Evolutionary conservation across 2,888 invertebrate genomes (phyloP).

Genomic region (Celastrina argiolus): DNA sequence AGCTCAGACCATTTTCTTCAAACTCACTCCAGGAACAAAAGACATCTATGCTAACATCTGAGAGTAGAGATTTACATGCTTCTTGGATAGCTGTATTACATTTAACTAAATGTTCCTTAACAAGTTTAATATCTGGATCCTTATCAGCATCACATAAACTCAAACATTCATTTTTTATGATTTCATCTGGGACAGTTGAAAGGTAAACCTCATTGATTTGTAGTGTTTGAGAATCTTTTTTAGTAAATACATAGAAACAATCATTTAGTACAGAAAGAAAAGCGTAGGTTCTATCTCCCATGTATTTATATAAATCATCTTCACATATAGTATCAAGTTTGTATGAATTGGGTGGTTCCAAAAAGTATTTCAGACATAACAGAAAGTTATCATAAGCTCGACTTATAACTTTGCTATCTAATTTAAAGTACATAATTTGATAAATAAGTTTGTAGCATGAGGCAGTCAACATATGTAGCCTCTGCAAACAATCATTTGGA

Average conservation of each 20-base stretch:
- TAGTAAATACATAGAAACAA: conserved; percentile 38
- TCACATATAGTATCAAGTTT: conserved; percentile 46
- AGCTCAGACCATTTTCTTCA: conserved; percentile 52
- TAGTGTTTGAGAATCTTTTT: not conserved
- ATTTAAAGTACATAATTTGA: conserved; percentile 51
- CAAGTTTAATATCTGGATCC: conserved; percentile 41
- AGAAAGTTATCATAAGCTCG: conserved; percentile 46
- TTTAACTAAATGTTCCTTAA: conserved; percentile 49
- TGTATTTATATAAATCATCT: conserved; percentile 53
- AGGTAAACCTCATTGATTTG: conserved; percentile 5
- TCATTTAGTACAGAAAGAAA: conserved; percentile 44
- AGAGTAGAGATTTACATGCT: conserved; percentile 52
- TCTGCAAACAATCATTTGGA: conserved; percentile 49
- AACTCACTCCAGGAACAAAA: conserved; percentile 71
- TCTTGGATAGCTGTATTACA: conserved; percentile 52
- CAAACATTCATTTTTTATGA: not conserved
- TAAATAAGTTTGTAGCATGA: conserved; percentile 54
- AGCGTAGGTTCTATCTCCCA: conserved; percentile 49
- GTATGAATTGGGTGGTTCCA: conserved; percentile 51
- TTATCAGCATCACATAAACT: conserved; percentile 27
- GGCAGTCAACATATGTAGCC: conserved; percentile 45
- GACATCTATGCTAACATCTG: conserved; percentile 63
- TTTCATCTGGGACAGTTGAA: not conserved
- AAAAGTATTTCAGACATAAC: conserved; percentile 52
- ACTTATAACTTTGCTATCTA: conserved; percentile 40